Percentiles rank a stretch among this genome's conserved stretches.
These are phyloP conservation scores for Pimephales promelas DNA, from an alignment of 2,113 vertebrate species.

Conservation along the genomic window DNA sequence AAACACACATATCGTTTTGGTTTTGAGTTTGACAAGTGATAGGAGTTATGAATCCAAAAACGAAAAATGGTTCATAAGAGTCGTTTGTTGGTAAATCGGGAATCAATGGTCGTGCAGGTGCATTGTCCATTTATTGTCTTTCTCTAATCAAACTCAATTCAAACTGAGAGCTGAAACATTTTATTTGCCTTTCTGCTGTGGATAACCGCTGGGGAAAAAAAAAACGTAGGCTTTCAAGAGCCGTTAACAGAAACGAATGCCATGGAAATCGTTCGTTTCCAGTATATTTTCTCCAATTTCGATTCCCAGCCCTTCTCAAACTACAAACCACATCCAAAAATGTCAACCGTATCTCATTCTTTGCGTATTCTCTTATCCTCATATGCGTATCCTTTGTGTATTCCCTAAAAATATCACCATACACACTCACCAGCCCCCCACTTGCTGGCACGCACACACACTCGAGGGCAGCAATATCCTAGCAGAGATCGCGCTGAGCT, in stretches of 20 bases:
- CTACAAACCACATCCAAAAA: slow-evolving; percentile 12
- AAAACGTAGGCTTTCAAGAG: not conserved
- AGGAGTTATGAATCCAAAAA: not conserved
- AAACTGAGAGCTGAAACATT: not conserved
- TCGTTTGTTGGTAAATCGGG: not conserved
- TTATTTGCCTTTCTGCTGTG: not conserved
- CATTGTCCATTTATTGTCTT: not conserved
- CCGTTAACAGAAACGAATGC: slow-evolving; percentile 4
- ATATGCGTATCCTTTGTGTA: not conserved
- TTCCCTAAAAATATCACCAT: slow-evolving; percentile 22
- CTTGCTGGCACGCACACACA: slow-evolving; percentile 4
- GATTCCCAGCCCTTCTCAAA: not conserved
- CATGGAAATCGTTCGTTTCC: slow-evolving; percentile 48
- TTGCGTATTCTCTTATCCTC: slow-evolving; percentile 33
- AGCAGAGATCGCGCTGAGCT: slow-evolving; percentile 50
- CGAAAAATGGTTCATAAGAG: not conserved
- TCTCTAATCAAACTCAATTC: slow-evolving; percentile 3
- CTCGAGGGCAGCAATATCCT: slow-evolving; percentile 55
- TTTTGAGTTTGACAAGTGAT: not conserved
- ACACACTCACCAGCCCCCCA: slow-evolving; percentile 32
- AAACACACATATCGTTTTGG: not conserved
- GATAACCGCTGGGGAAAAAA: not conserved
- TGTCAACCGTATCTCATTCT: slow-evolving; percentile 18
- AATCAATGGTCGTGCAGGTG: not conserved
- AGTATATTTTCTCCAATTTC: slow-evolving; percentile 20